Conservation (phyloP, 2,797 vertebrate genomes). For the Onychomys leucogaster region DNA sequence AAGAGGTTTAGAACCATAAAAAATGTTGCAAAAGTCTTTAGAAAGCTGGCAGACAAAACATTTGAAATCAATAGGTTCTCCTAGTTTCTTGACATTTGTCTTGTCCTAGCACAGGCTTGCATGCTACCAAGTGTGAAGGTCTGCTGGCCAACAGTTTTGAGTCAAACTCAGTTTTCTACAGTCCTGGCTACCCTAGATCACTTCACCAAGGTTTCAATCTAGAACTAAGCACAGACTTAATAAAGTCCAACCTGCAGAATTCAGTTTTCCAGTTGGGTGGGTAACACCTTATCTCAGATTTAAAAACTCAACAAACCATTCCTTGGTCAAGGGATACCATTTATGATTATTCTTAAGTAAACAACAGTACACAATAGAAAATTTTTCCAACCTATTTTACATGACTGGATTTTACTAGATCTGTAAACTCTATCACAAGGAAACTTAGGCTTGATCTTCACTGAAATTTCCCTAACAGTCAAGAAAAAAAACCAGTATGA, state of each 20-base stretch:
- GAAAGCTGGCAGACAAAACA: background rate
- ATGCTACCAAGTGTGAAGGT: background rate
- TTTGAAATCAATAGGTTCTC: constrained; percentile 2
- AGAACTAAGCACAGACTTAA: background rate
- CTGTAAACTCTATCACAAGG: background rate
- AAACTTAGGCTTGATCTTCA: background rate
- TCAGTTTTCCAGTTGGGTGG: background rate
- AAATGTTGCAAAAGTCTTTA: constrained; percentile 8
- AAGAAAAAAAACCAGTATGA: background rate
- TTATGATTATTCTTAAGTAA: background rate
- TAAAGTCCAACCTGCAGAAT: background rate
- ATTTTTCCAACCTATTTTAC: background rate
- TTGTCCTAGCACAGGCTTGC: background rate
- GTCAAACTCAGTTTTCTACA: background rate
- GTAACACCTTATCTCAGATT: background rate
- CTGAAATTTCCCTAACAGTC: background rate
- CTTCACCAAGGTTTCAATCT: background rate
- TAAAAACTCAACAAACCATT: background rate
- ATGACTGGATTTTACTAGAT: background rate
- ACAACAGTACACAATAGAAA: background rate
- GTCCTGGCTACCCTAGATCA: background rate
- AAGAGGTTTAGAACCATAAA: constrained; percentile 22
- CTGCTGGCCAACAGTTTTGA: background rate
- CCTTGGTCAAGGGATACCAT: background rate
- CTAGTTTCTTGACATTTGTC: background rate